A percentile compares a stretch with the other conserved stretches of the same genome.
These are phyloP conservation scores for Parnassius mnemosyne DNA, from an alignment of 2,888 invertebrate genomes.

Conservation along the genomic window DNA sequence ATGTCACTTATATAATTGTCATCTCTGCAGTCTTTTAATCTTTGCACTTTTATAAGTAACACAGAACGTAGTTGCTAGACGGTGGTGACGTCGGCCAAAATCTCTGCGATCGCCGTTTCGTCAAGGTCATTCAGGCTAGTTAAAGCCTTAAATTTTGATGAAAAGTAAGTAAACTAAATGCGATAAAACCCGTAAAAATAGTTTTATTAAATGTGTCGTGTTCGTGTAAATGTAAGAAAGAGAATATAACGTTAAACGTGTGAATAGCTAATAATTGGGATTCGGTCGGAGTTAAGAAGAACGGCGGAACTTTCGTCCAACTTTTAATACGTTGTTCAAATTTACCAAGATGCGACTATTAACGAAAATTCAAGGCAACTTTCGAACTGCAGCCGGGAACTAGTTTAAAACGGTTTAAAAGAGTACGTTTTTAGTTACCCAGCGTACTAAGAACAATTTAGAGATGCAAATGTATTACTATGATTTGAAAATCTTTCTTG, in stretches of 20 bases:
- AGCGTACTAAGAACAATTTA: constrained; percentile 5
- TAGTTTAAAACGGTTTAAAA: constrained; percentile 25
- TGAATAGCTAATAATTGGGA: constrained; percentile 8
- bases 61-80: too few species aligned
- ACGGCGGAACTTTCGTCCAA: constrained; percentile 20
- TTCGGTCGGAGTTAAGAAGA: constrained; percentile 8
- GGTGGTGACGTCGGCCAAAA: too few species aligned
- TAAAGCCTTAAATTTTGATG: too few species aligned
- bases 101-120: too few species aligned
- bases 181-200: too few species aligned
- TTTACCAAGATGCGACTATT: constrained; percentile 37
- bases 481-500: neutral
- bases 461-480: neutral
- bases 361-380: constrained; percentile 23
- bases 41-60: too few species aligned
- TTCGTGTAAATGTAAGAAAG: too few species aligned
- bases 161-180: too few species aligned
- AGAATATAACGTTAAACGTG: neutral
- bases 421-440: constrained; percentile 17
- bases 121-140: too few species aligned
- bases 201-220: too few species aligned
- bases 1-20: too few species aligned
- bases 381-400: constrained; percentile 14
- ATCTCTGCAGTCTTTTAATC: too few species aligned
- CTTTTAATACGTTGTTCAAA: constrained; percentile 37